Evolutionary conservation across 1,140 invertebrate species (phyloP), one percentile per base, ranked within the genome.

Genomic region (Euura saliciscinereae): DNA sequence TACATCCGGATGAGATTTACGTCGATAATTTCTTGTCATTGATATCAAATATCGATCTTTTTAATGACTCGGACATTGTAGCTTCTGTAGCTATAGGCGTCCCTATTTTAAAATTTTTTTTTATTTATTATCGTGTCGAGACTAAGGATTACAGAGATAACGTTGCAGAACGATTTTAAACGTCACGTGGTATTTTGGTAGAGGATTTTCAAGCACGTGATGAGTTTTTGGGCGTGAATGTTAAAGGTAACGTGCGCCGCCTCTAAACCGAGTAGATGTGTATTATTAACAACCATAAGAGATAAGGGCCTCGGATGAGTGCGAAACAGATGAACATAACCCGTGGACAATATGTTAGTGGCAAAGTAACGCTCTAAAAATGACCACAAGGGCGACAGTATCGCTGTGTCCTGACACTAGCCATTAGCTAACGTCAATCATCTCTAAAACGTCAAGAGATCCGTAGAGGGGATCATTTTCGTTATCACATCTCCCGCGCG

Each of bases 361-460:
- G 28, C 28, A 28, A 28, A 28, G 28, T 28, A 28, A 28, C 28
- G 28, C 28, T 28, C 28, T 28, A 28, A 28, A 11, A 2, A 4
- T 59, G 8, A 6, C 51, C 13, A 59, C 43, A 28, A 28, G 28
- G 66, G 8, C 42, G 66, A 67, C 66, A 67, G 66, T 67, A 67
- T 67, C 66, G 42, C 13, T 6, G 66, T 44, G 43, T 42, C 3
- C 8, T 67, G 66, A 67, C 66, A 44, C 11, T 6, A 59, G 66
- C 66, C 66, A 67, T 67, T 67, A 67, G 66, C 43, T 67, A 10
- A 67, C 11, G 66, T 67, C 66, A 67, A n/a, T 67, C 66, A 67
- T 42, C 66, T 10, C 43, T 4, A 44, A 67, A 28, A 42, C 42
- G 66, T 28, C 28, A 28, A 28, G 28, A 0, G 28, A 28, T 28